Percentiles rank a stretch among this genome's conserved stretches.
These are phyloP conservation scores for Drosophila flavopinicola DNA, from an alignment of 2,888 invertebrate species.

Conservation along the genomic window DNA sequence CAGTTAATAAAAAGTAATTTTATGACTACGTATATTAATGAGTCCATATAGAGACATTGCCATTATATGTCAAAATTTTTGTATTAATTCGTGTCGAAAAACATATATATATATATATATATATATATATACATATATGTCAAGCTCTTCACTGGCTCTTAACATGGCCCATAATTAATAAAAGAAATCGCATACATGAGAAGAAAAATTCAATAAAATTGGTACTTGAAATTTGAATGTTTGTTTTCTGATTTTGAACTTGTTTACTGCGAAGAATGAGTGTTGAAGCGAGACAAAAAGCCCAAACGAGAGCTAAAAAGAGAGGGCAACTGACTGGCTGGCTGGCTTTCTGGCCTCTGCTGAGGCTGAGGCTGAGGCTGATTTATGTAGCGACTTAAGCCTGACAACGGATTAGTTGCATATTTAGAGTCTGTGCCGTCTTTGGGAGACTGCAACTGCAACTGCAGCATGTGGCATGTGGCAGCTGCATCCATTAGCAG, in stretches of 20 bases:
- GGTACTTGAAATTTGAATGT: constrained; percentile 70
- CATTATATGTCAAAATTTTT: constrained; percentile 40
- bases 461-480: too few relatives aligned
- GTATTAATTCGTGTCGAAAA: constrained; percentile 36
- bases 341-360: constrained; percentile 34
- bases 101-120: constrained; percentile 2
- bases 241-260: constrained; percentile 62
- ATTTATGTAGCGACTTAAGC: constrained; percentile 73
- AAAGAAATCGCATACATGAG: constrained; percentile 38
- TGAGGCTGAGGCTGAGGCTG: constrained; percentile 47
- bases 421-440: constrained; percentile 52
- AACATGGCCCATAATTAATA: constrained; percentile 61
- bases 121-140: constrained; percentile 30
- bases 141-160: constrained; percentile 51
- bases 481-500: constrained; percentile 77
- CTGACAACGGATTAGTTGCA: constrained; percentile 78
- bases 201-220: constrained; percentile 54
- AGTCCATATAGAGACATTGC: constrained; percentile 37
- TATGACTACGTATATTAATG: constrained; percentile 27
- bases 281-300: constrained; percentile 3
- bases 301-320: background rate
- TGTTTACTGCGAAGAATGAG: constrained; percentile 39
- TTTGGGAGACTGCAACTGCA: constrained; percentile 57
- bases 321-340: constrained; percentile 23
- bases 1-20: constrained; percentile 50